Base-by-base conservation (phyloP, 1,140 invertebrate genomes). In the Drosophila punjabiensis region DNA sequence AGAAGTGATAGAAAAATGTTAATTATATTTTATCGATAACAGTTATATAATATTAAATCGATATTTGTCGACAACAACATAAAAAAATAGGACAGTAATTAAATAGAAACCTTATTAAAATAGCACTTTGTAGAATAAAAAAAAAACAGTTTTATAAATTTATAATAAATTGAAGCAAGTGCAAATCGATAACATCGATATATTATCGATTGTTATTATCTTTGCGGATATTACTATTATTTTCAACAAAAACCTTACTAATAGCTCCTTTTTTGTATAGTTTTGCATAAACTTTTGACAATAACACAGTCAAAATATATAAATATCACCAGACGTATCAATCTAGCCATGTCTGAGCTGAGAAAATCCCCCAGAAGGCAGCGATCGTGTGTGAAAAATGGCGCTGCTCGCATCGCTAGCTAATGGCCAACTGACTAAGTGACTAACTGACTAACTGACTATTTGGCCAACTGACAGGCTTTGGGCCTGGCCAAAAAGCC, bases 401-500 rank as follows among this genome's bases (percentile, higher is more conserved):
- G 43, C 67, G 37, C 9, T 28, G 8, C 20, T 58, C 37, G 11
- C 69, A 70, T 62, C 70, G 32, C 68, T 71, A 71, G 33, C 39
- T 30, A 13, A 45, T 58, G 55, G 20, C 55, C 35, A 39, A 28
- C 35, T n/a, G 55, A 28, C 35, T n/a, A 48, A 10, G 20, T 20
- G 18, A 45, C 33, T 52, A 30, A 18, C 50, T 53, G 24, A 4
- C 11, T n/a, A 33, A 14, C 32, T 16, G 14, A 58, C 55, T 39
- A 58, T 58, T 58, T 58, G 55, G 20, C 55, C 35, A 39, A 28
- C 35, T n/a, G 55, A 28, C 35, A 4, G 20, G 7, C 20, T n/a
- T 48, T 62, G 70, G 76, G 68, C 45, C 61, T 55, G 76, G 56
- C 76, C 76, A 77, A 78, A 77, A 78, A 78, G 75, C 75, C 65